These are phyloP conservation scores for Gnatocerus cornutus DNA, from an alignment of 2,888 invertebrate species.

Conservation along the genomic window DNA sequence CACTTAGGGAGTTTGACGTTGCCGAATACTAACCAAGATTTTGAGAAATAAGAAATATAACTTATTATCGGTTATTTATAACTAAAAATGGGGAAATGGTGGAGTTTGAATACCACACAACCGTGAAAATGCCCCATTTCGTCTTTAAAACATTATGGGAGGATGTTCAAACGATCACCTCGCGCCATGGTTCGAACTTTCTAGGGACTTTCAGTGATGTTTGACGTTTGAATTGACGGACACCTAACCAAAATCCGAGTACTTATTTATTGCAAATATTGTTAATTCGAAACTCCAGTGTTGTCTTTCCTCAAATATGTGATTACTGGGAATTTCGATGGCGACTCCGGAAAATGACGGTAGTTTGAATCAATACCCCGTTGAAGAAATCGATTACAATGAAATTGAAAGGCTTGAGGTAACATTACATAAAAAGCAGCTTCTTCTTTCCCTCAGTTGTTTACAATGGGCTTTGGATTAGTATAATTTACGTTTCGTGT, in stretches of 20 bases:
- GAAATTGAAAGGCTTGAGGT: constrained; percentile 85
- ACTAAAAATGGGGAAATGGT: too few species aligned
- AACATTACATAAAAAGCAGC: constrained; percentile 51
- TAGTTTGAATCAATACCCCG: constrained; percentile 73
- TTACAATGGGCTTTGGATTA: constrained; percentile 11
- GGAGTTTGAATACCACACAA: too few species aligned
- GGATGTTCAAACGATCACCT: not conserved
- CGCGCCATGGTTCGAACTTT: constrained; percentile 14
- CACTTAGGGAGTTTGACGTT: too few species aligned
- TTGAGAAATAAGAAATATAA: too few species aligned
- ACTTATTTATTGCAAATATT: constrained; percentile 33
- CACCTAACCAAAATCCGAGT: constrained; percentile 34
- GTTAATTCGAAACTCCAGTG: constrained; percentile 13
- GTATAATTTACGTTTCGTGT: constrained; percentile 52
- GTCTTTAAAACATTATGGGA: too few species aligned
- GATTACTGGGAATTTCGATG: constrained; percentile 62
- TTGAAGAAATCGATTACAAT: constrained; percentile 85
- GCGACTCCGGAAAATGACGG: constrained; percentile 65
- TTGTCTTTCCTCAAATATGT: constrained; percentile 56
- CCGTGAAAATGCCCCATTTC: too few species aligned
- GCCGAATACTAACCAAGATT: too few species aligned
- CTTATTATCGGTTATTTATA: too few species aligned
- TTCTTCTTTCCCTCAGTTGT: not conserved
- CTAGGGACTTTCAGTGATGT: constrained; percentile 17
- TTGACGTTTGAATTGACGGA: constrained; percentile 29